Evolutionary conservation across 2,888 invertebrate genomes (phyloP), one percentile per base, ranked within the genome.

Genomic region (Andrena dorsata): DNA sequence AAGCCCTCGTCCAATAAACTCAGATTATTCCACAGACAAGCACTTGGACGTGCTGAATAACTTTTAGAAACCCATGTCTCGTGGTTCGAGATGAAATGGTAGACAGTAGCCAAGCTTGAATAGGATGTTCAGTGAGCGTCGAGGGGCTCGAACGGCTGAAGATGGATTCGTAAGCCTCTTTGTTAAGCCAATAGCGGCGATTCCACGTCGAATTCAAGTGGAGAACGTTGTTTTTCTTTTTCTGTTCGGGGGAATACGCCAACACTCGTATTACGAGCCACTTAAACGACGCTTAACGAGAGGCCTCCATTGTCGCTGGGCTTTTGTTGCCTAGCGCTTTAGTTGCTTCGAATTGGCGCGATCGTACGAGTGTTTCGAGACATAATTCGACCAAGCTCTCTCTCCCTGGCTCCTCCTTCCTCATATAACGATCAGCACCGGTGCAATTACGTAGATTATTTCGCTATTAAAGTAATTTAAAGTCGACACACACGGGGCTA

Each of bases 261-360:
- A 65, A 78, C 80, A 71, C 80, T 80, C 71, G 80, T 71, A 80
- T 80, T 80, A 80, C 65, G 60, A 80, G 80, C 80, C 79, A 80
- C 80, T 80, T 78, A 71, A 80, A 66, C 80, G 80, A 66, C 79
- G 71, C 79, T 80, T 78, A 80, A 80, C 80, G 71, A 80, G 80
- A 79, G 70, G 70, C 65, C 79, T 78, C 80, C 23, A 80, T 78
- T 80, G 80, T 80, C 65, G 79, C 80, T 60, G 16, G 47, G 65
- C 65, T 66, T 60, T 71, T 80, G 79, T 78, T 64, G 64, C 30
- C 0, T 47, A 69, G 5, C 20, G 80, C 79, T 80, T 79, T 71
- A 60, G 53, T 41, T 26, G 71, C 79, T 65, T 71, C 71, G 70
- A 78, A 80, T 71, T 66, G 65, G n/a, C n/a, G 65, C 60, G 32